A percentile compares a stretch with the other conserved stretches of the same genome.
phyloP scores from a whole-genome alignment of 2,797 vertebrate genomes.

The Melanotaenia maccullochi region DNA sequence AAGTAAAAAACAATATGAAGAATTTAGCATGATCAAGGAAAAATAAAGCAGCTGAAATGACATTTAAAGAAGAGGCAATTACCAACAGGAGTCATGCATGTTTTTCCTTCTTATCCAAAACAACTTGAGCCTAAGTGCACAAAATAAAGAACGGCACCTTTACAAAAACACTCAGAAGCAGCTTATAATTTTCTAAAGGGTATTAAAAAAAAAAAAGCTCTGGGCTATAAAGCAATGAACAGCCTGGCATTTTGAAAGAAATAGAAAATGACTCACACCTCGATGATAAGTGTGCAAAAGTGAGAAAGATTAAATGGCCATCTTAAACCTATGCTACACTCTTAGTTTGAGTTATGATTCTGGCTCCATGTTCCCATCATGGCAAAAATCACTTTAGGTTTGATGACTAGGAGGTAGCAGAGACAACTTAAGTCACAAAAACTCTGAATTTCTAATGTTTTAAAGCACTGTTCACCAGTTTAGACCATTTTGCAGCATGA shows the following conservation, averaged over 20 bases:
- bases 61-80: constrained; percentile 30
- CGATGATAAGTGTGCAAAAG: not conserved
- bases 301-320: not conserved
- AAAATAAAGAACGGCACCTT: constrained; percentile 17
- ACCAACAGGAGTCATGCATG: constrained; percentile 2
- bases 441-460: not conserved
- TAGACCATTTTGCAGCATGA: not conserved
- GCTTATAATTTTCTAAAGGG: constrained; percentile 19
- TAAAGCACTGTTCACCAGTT: not conserved
- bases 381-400: not conserved
- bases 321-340: constrained; percentile 3
- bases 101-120: constrained; percentile 1
- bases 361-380: not conserved
- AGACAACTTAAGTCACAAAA: constrained; percentile 5
- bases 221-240: not conserved
- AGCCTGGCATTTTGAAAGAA: constrained; percentile 22
- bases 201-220: constrained; percentile 5
- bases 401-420: constrained; percentile 13
- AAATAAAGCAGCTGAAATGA: not conserved
- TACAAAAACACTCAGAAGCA: not conserved
- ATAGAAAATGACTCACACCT: not conserved
- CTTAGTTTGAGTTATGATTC: not conserved
- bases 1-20: not conserved
- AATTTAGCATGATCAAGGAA: not conserved
- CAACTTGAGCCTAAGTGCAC: constrained; percentile 4